Base-by-base conservation (phyloP, 2,113 vertebrate genomes). In the Strix aluco region DNA sequence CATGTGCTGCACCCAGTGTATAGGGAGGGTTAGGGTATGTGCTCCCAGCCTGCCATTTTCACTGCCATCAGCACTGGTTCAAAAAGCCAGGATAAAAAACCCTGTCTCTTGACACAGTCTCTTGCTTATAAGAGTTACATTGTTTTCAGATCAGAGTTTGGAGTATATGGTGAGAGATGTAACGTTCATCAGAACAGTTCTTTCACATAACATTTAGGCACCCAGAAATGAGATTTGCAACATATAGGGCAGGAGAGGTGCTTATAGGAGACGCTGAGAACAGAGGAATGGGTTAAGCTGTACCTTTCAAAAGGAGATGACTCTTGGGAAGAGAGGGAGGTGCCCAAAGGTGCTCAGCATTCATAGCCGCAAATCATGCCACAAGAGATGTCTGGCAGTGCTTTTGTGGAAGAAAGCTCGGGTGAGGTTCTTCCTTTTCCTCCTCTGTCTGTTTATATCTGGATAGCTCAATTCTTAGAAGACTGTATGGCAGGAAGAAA, bases 1-100 rank as follows among this genome's bases (percentile, higher is more conserved):
- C 26, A 5, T 4, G 8, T 67, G 40, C 30, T 61, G 20, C 62
- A 36, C n/a, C 19, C 27, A 36, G 0, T 9, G 11, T 49, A 15
- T 32, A 15, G 46, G 61, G 17, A 22, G 32, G 49, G 29, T 30
- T 77, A 40, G 32, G 23, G 3, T 62, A 32, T 6, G 0, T n/a
- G 22, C 6, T 86, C 23, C 11, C 13, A 66, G 19, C 9, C n/a
- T 83, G 61, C 25, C 19, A 6, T 1, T 55, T 84, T 62, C 57
- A 52, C 52, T 46, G 44, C 17, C 44, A 26, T 59, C 59, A 40
- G 14, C 9, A 1, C 15, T 52, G 11, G 4, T 81, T 59, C 16
- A 11, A 36, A 88, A 61, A 81, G 27, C n/a, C 13, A 38, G 66
- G 19, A 23, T 69, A 19, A 65, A 88, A 49, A 71, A 8, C n/a